These are phyloP conservation scores for Suillia variegata DNA, from an alignment of 2,888 invertebrate species.

Conservation along the genomic window DNA sequence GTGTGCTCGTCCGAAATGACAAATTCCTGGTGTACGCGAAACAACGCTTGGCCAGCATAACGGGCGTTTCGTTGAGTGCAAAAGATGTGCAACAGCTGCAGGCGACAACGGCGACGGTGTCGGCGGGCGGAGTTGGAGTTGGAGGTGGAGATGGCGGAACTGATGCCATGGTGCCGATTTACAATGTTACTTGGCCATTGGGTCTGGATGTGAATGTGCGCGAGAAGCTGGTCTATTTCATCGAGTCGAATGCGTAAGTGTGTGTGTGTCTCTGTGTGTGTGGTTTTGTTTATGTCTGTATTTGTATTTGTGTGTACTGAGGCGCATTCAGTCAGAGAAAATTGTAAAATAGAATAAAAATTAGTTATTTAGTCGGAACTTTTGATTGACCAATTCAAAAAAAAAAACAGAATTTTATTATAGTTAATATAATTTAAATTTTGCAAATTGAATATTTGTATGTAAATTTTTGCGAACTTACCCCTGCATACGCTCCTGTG, in stretches of 20 bases:
- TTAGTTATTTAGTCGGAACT: no score
- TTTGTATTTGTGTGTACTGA: no score
- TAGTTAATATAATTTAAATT: no score
- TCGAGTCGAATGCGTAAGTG: slow-evolving; percentile 63
- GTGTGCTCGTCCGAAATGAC: slow-evolving; percentile 66
- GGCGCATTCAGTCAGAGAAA: no score
- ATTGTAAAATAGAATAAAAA: no score
- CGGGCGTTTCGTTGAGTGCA: slow-evolving; percentile 64
- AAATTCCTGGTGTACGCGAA: slow-evolving; percentile 72
- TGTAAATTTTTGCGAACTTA: no score
- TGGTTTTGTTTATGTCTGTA: background rate
- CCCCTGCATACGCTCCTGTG: no score
- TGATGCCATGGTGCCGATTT: slow-evolving; percentile 75
- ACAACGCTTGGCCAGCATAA: slow-evolving; percentile 73
- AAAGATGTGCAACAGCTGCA: slow-evolving; percentile 45
- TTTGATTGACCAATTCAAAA: no score
- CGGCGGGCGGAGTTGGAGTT: no score
- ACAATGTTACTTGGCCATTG: slow-evolving; percentile 69
- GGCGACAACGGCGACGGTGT: slow-evolving; percentile 29
- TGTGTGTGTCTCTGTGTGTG: background rate
- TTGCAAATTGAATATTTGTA: no score
- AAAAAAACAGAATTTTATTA: no score
- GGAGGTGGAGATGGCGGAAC: no score
- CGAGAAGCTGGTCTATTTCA: slow-evolving; percentile 69
- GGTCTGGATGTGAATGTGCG: slow-evolving; percentile 73